Percentiles rank a stretch among this genome's conserved stretches.
These are phyloP conservation scores for Panagrolaimus sp. DNA, from an alignment of 1,140 invertebrate genomes.

Conservation along the genomic window DNA sequence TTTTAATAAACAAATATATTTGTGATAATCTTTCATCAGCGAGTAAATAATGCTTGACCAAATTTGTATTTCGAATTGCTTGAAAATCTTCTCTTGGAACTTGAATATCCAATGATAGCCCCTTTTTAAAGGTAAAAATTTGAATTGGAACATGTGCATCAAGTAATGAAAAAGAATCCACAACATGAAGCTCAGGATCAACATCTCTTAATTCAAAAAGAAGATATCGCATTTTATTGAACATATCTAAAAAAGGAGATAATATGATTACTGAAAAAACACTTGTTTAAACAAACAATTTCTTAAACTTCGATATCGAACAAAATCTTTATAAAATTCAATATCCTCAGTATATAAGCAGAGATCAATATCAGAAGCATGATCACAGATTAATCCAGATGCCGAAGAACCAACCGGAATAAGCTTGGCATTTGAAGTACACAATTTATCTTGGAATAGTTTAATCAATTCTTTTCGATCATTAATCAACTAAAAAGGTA, in stretches of 20 bases:
- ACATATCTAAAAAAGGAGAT: constrained; percentile 25
- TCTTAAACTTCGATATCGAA: constrained; percentile 1
- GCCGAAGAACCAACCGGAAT: constrained; percentile 33
- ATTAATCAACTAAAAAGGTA: too few species aligned
- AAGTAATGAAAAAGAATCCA: neutral
- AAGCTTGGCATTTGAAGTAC: constrained; percentile 25
- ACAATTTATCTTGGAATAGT: too few species aligned
- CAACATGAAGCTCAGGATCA: constrained; percentile 17
- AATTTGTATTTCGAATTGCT: constrained; percentile 32
- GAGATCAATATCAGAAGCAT: constrained; percentile 29
- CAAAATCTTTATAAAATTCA: constrained; percentile 28
- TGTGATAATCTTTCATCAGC: constrained; percentile 30
- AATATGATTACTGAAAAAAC: constrained; percentile 17
- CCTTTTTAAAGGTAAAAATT: constrained; percentile 24
- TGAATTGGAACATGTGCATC: constrained; percentile 30
- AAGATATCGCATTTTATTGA: constrained; percentile 26
- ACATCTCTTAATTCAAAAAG: constrained; percentile 9
- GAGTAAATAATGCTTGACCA: constrained; percentile 30
- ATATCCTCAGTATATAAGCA: constrained; percentile 25
- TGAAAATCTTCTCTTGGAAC: constrained; percentile 27
- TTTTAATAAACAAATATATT: constrained; percentile 30
- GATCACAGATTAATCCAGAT: constrained; percentile 24
- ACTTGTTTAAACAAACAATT: neutral
- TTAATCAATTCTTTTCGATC: too few species aligned
- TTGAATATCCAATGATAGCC: constrained; percentile 30